Conservation (phyloP, 2,797 vertebrate genomes). For the Hydrophis major region DNA sequence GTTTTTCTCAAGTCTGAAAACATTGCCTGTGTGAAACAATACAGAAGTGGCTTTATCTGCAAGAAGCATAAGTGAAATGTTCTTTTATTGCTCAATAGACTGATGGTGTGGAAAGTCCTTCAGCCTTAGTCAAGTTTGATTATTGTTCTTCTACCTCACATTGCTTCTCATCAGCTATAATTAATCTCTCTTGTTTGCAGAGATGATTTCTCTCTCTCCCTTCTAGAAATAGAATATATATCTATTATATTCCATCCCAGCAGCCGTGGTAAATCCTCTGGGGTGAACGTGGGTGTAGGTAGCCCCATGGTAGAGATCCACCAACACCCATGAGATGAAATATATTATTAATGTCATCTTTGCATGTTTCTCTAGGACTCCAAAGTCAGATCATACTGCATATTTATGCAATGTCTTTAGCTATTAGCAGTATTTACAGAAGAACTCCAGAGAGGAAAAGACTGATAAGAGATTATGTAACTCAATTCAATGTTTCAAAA, state of each 20-base stretch:
- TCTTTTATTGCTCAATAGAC: constrained; percentile 24
- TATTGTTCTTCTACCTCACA: background rate
- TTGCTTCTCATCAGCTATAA: background rate
- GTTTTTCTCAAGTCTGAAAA: background rate
- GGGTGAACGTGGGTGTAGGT: background rate
- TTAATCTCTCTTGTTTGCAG: background rate
- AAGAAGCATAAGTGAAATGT: background rate
- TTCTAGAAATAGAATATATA: background rate
- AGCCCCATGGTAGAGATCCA: background rate
- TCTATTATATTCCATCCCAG: background rate
- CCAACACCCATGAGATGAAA: background rate
- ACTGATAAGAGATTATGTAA: constrained; percentile 52
- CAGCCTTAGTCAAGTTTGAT: background rate
- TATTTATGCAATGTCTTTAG: background rate
- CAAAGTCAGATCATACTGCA: constrained; percentile 12
- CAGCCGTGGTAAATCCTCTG: background rate
- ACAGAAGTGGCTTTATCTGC: background rate
- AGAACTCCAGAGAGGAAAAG: constrained; percentile 35
- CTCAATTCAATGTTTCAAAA: constrained; percentile 54
- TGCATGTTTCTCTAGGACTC: constrained; percentile 1
- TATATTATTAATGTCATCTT: constrained; percentile 15
- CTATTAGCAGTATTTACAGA: constrained; percentile 25
- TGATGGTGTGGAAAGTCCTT: background rate
- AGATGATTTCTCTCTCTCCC: background rate
- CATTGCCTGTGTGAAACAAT: background rate